Evolutionary conservation across 2,888 invertebrate species (phyloP).

Genomic region (Drosophila neutralis): DNA sequence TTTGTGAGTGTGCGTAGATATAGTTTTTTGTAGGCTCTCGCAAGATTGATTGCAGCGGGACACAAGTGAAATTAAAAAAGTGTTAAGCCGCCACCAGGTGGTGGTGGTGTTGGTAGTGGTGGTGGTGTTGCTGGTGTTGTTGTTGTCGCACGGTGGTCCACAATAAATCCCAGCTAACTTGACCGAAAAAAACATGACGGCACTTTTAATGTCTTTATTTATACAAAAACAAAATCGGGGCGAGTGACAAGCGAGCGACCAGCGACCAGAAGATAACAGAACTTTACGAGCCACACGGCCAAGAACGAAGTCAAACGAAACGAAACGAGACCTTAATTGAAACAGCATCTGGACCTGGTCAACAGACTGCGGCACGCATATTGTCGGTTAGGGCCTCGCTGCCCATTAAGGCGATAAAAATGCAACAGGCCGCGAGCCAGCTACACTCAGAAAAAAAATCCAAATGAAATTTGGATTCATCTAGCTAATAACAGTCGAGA

Average conservation of each 20-base stretch:
- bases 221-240: constrained; percentile 73
- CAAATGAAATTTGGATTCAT: neutral
- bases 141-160: constrained; percentile 67
- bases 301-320: constrained; percentile 12
- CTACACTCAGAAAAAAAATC: neutral
- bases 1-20: constrained; percentile 35
- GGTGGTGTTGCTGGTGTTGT: neutral
- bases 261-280: constrained; percentile 59
- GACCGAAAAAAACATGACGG: constrained; percentile 65
- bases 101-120: neutral
- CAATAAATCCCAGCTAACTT: constrained; percentile 69
- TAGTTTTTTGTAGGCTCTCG: constrained; percentile 19
- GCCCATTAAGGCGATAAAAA: constrained; percentile 80
- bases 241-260: constrained; percentile 68
- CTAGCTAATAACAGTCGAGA: neutral
- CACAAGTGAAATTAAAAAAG: constrained; percentile 76
- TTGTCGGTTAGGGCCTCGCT: constrained; percentile 31
- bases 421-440: constrained; percentile 55
- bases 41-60: constrained; percentile 70
- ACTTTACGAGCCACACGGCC: constrained; percentile 42
- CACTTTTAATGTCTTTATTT: constrained; percentile 80
- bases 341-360: constrained; percentile 49
- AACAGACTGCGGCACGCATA: constrained; percentile 16
- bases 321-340: constrained; percentile 57
- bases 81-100: constrained; percentile 68